Base-by-base conservation (phyloP, 2,888 invertebrate genomes). In the Cataglyphis albicans region DNA sequence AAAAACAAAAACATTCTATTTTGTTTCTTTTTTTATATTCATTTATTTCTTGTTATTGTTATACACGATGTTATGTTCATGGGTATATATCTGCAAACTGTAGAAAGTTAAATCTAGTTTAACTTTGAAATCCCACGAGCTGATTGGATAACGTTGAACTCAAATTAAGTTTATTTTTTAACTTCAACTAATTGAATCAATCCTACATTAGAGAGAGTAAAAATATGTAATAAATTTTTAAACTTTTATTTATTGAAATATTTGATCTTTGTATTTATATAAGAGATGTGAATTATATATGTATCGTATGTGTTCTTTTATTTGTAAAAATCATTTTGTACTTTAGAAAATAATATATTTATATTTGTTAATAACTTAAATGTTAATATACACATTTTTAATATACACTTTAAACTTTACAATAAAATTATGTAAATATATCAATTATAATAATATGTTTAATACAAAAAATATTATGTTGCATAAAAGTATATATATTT, bases 81-180 rank as follows among this genome's bases (percentile, higher is more conserved):
- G 18, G 15, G 7, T 21, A 44, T 59, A 52, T 57, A 48, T 59
- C 57, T 41, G 25, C 25, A 48, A 75, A 68, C 61, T n/a, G 38
- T 48, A 32, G 25, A 81, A 75, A 85, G 74, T 83, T 83, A 67
- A 78, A 78, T 41, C n/a, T 44, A 74, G 74, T 75, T 86, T 84
- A 84, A 84, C 65, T 83, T 74, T 7, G 78, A 68, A 78, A 82
- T 82, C 64, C 74, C 57, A 41, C 32, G 35, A 57, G 38, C 38
- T 78, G 67, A 81, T 68, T 82, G 55, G 7, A 84, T 73, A 76
- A 81, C 63, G 55, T 73, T 35, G 12, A 84, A 84, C 29, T 86
- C 78, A 82, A 85, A 84, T 82, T 73, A 82, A 82, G 65, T 86
- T 85, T 73, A 68, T 65, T 75, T 78, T 74, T 70, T 68, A 70